Evolutionary conservation across 2,888 invertebrate genomes (phyloP).

Genomic region (Quadroppia sp.): DNA sequence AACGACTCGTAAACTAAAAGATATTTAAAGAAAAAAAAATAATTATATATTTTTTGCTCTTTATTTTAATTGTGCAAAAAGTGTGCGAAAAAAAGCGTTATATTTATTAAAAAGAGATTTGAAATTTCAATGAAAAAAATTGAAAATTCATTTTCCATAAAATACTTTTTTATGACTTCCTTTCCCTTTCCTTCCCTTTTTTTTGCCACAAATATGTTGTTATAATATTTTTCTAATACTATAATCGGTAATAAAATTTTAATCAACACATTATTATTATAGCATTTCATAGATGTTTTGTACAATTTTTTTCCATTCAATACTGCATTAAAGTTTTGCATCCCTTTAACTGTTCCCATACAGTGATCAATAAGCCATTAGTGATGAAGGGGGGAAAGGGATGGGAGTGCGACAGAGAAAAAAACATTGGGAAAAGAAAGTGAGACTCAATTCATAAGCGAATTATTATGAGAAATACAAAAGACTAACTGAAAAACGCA

Average conservation of each 20-base stretch:
- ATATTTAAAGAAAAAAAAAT: too few species aligned
- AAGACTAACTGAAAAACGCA: too few species aligned
- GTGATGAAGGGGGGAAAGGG: not conserved
- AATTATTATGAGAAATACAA: not conserved
- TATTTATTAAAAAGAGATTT: constrained; percentile 12
- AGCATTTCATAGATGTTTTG: constrained; percentile 24
- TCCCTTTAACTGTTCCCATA: not conserved
- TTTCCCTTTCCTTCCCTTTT: not conserved
- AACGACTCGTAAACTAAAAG: not conserved
- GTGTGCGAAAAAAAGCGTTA: too few species aligned
- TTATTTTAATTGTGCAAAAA: too few species aligned
- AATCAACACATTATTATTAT: constrained; percentile 33
- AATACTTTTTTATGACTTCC: not conserved
- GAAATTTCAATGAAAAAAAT: not conserved
- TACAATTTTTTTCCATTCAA: constrained; percentile 26
- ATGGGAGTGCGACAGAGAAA: not conserved
- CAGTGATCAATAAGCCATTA: constrained; percentile 35
- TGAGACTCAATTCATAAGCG: not conserved
- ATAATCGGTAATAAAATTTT: constrained; percentile 28
- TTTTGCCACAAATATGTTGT: constrained; percentile 6
- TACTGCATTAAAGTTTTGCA: not conserved
- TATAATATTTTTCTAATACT: not conserved
- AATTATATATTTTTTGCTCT: too few species aligned
- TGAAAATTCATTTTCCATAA: not conserved
- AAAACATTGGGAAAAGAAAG: constrained; percentile 1